These are phyloP conservation scores for Fistularia tabacaria DNA, from an alignment of 2,797 vertebrate species.

Conservation along the genomic window DNA sequence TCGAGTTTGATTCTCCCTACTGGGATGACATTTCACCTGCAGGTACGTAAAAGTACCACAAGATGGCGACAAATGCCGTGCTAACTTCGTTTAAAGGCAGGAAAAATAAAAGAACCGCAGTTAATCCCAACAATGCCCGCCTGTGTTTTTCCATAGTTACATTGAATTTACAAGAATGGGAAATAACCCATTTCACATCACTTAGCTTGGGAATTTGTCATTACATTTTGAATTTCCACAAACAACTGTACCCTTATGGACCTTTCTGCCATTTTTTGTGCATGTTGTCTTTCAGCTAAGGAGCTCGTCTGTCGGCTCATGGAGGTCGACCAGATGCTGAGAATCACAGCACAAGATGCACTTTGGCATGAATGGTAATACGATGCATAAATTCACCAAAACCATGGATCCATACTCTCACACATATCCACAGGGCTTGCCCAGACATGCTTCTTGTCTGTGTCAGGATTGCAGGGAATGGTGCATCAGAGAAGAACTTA, in stretches of 20 bases:
- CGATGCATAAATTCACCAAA: slow-evolving; percentile 5
- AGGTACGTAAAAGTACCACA: slow-evolving; percentile 65
- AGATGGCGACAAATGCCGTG: slow-evolving; percentile 33
- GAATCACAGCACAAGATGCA: slow-evolving; percentile 85
- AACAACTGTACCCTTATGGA: too few species aligned
- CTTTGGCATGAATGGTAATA: slow-evolving; percentile 82
- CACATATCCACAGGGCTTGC: neutral
- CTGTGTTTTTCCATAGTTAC: too few species aligned
- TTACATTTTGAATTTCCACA: too few species aligned
- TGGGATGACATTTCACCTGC: slow-evolving; percentile 86
- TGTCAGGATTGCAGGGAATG: slow-evolving; percentile 81
- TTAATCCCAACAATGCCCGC: too few species aligned
- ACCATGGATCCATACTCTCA: neutral
- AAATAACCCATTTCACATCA: too few species aligned
- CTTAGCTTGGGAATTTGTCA: too few species aligned
- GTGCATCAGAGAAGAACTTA: slow-evolving; percentile 84
- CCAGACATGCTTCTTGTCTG: slow-evolving; percentile 23
- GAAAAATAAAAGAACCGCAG: too few species aligned
- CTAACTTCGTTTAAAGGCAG: neutral
- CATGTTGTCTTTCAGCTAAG: slow-evolving; percentile 70
- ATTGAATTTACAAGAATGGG: too few species aligned
- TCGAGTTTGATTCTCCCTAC: slow-evolving; percentile 84
- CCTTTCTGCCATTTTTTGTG: neutral
- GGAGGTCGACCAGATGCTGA: slow-evolving; percentile 85
- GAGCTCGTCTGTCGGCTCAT: slow-evolving; percentile 83